phyloP scores from a whole-genome alignment of 1,140 invertebrate species.

The Camponotus pennsylvanicus region DNA sequence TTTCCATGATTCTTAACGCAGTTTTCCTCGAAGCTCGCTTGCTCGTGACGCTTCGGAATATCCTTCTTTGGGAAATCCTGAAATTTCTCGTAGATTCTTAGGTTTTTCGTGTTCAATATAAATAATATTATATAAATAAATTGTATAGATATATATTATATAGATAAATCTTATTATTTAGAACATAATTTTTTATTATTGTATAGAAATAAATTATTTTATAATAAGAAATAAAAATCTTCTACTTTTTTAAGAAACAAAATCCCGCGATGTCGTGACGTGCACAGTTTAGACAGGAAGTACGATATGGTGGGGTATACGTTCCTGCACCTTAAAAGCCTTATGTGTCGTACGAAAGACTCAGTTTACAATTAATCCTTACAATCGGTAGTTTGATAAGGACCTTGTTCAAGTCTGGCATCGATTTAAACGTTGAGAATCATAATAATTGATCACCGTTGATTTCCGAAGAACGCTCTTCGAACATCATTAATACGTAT shows the following conservation, averaged over 20 bases:
- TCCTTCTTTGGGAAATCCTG: neutral
- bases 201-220: neutral
- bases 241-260: too few species aligned
- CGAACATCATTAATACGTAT: neutral
- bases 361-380: slow-evolving; percentile 24
- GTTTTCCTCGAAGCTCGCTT: neutral
- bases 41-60: neutral
- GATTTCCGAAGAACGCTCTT: neutral
- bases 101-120: neutral
- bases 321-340: slow-evolving; percentile 28
- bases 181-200: neutral
- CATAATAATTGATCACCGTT: neutral
- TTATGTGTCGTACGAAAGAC: neutral
- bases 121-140: neutral
- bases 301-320: slow-evolving; percentile 19
- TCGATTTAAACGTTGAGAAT: neutral
- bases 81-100: neutral
- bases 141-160: neutral
- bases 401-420: neutral
- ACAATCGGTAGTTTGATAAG: neutral
- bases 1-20: neutral
- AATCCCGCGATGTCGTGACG: neutral
- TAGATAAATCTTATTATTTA: neutral
- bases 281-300: slow-evolving; percentile 13
- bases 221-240: too few species aligned